Evolutionary conservation across 2,888 invertebrate genomes (phyloP), one percentile per base, ranked within the genome.

Genomic region (Cheiracanthium punctorium): DNA sequence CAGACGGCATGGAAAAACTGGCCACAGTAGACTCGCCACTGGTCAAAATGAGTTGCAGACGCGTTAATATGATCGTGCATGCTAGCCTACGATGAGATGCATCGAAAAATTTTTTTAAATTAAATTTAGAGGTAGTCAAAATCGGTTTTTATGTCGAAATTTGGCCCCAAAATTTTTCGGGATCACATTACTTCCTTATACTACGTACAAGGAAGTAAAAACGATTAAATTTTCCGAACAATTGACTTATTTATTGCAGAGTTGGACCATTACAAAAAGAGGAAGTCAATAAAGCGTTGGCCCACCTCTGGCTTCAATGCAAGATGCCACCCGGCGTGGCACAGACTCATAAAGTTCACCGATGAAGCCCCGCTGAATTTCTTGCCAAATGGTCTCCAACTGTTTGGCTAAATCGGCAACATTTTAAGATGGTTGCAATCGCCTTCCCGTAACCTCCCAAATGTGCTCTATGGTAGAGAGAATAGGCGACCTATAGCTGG

Each of bases 361-460:
- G 70, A 70, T 70, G 72, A 28, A 33, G 33, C 14, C 43, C 37
- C 33, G 72, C 14, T 33, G 72, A 29, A 37, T 30, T 72, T 8
- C 72, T 8, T 72, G 72, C 24, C 72, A 72, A 72, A 72, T 72
- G 20, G 72, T 72, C 33, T 7, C 33, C 33, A 33, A 72, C 17
- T 72, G 72, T 30, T 24, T 12, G 17, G 72, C 33, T 70, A 70
- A 17, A 28, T 70, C 32, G 29, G 14, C 70, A 41, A 5, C 41
- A 72, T 72, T 58, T n/a, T 20, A 20, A 5, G 20, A 17, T 10
- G 58, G 20, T 58, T 58, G 7, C 7, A 58, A 58, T 17, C 28
- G 1, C 58, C 48, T 48, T 48, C 48, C 10, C n/a, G 14, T 48
- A 48, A 48, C 48, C 10, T 48, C 48, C 48, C n/a, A 48, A 48